These are phyloP conservation scores for Crossaster papposus DNA, from an alignment of 53 echinoderm and acorn worm species.

Conservation along the genomic window DNA sequence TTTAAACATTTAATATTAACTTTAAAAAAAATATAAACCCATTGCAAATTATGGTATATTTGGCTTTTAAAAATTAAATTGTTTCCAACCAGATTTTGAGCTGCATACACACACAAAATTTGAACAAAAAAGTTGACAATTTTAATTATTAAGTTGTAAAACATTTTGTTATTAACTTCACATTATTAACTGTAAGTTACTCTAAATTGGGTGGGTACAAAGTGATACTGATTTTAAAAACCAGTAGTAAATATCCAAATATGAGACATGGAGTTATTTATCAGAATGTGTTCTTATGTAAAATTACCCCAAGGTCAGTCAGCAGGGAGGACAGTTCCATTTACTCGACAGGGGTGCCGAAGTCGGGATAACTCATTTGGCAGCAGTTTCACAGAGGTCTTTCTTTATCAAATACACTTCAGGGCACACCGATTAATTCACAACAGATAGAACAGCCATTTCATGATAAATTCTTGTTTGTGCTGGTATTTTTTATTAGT, in stretches of 20 bases:
- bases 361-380: not conserved
- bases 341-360: not conserved
- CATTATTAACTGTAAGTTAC: not conserved
- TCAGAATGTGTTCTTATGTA: not conserved
- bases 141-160: no score
- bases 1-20: no score
- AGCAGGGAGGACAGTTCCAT: not conserved
- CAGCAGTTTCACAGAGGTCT: not conserved
- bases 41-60: no score
- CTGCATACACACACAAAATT: no score
- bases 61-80: no score
- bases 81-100: no score
- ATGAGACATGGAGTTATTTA: not conserved
- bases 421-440: conserved; percentile 20
- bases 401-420: not conserved
- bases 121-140: no score
- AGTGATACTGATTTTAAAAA: not conserved
- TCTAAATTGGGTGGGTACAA: not conserved
- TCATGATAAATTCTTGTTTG: conserved; percentile 22
- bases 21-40: no score
- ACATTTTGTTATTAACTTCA: no score
- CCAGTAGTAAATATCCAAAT: not conserved
- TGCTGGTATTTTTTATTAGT: not conserved
- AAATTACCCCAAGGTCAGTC: not conserved
- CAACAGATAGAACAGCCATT: conserved; percentile 32